These are phyloP conservation scores for Trachelus stipa DNA, from an alignment of 2,888 invertebrate genomes.

Conservation along the genomic window DNA sequence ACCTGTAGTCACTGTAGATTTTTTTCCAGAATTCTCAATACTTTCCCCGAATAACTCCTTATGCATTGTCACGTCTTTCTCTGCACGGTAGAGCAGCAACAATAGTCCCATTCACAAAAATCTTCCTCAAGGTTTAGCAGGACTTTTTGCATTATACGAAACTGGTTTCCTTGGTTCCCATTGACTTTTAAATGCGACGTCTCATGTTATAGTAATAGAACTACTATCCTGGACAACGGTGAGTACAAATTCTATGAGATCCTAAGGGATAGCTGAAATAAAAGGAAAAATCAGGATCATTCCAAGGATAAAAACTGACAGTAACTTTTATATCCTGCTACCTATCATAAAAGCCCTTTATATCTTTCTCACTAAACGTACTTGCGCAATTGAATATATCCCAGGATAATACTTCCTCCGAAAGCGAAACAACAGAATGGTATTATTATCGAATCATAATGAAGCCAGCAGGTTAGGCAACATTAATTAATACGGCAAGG, in stretches of 20 bases:
- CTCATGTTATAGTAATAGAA: slow-evolving; percentile 2
- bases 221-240: not conserved
- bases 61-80: not conserved
- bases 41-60: not conserved
- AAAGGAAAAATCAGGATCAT: not conserved
- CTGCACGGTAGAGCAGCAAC: slow-evolving; percentile 15
- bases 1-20: not conserved
- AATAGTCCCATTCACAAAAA: slow-evolving; percentile 26
- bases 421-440: not conserved
- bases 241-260: not conserved
- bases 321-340: not conserved
- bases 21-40: not conserved
- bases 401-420: not conserved
- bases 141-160: slow-evolving; percentile 29
- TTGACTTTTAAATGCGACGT: slow-evolving; percentile 37
- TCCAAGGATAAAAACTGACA: not conserved
- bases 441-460: not conserved
- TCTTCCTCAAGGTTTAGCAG: slow-evolving; percentile 17
- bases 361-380: not conserved
- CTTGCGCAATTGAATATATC: not conserved
- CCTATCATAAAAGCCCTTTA: not conserved
- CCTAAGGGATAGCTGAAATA: not conserved
- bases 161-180: slow-evolving; percentile 41
- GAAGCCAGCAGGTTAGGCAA: slow-evolving; percentile 30
- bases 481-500: slow-evolving; percentile 47